A percentile compares a stretch with the other conserved stretches of the same genome.
Evolutionary conservation across 2,113 vertebrate species (phyloP).

Genomic region (Lepisosteus oculatus): DNA sequence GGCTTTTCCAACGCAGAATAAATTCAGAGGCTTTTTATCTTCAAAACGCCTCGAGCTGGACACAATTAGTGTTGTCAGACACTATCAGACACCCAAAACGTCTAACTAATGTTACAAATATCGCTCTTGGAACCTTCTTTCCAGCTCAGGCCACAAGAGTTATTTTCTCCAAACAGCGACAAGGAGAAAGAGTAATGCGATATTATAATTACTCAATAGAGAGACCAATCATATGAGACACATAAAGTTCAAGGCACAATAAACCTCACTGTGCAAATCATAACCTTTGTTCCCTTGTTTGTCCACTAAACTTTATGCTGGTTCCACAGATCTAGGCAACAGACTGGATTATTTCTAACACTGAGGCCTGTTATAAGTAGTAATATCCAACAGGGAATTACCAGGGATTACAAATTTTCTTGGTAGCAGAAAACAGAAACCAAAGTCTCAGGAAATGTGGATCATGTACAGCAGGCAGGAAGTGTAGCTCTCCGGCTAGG

Average conservation of each 20-base stretch:
- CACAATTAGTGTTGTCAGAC: not conserved
- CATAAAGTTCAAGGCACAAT: not conserved
- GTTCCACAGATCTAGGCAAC: slow-evolving; percentile 30
- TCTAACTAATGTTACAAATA: not conserved
- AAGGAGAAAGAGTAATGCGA: not conserved
- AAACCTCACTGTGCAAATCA: not conserved
- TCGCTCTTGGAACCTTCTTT: not conserved
- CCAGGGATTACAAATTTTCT: slow-evolving; percentile 35
- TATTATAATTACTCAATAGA: not conserved
- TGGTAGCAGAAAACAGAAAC: too few relatives aligned
- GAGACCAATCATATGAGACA: not conserved
- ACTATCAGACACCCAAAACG: not conserved
- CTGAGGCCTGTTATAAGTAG: slow-evolving; percentile 17
- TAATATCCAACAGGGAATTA: slow-evolving; percentile 28
- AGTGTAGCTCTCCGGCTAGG: too few relatives aligned
- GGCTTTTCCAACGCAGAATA: not conserved
- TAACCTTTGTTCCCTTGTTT: not conserved
- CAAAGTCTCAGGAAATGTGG: too few relatives aligned
- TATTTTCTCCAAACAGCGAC: not conserved
- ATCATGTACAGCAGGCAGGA: too few relatives aligned
- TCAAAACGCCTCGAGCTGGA: not conserved
- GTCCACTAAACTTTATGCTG: too few relatives aligned
- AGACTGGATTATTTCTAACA: slow-evolving; percentile 50
- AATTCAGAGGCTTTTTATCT: not conserved
- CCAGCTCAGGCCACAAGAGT: not conserved